Evolutionary conservation across 2,888 invertebrate genomes (phyloP), one percentile per base, ranked within the genome.

Genomic region (Heliconius hortense): DNA sequence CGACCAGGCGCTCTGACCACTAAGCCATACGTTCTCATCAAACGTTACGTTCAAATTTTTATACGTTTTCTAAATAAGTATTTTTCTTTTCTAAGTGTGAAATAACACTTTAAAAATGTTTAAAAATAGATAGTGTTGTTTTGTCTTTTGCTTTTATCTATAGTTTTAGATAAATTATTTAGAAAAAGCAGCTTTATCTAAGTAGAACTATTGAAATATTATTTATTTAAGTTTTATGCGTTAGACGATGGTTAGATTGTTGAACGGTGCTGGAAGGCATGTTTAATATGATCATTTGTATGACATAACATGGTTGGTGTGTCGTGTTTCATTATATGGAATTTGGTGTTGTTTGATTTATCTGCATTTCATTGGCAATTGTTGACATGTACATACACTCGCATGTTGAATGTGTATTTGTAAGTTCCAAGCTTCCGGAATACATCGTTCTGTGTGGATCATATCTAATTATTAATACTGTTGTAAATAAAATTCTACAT

Each of bases 281-380:
- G 71, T 60, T 53, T 39, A 35, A 35, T 39, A 39, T 70, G 15
- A 70, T 70, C 59, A 39, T 71, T 71, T 60, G 18, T 68, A 48
- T 68, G 70, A 59, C 39, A 39, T 39, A 10, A 43, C 56, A 26
- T 15, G 26, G 11, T 60, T 71, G 60, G 60, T 71, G 26, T 71
- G 21, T 4, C 15, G 4, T 60, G 24, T 35, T 39, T 70, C 31
- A 18, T 70, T 24, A 56, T 53, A 35, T 69, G 56, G 69, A 56
- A 31, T 69, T 31, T 53, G 69, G 24, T 69, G 53, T 69, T 35
- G 35, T 69, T 69, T 56, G n/a, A 21, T 56, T 35, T 26, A 56
- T 69, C 4, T 56, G n/a, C 31, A 31, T n/a, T 56, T 69, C 8
- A 56, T 31, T 56, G 68, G 21, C 66, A 15, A 43, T 66, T 66